A percentile compares a stretch with the other conserved stretches of the same genome.
These are phyloP conservation scores for Orchestia grillus DNA, from an alignment of 1,140 invertebrate species.

Conservation along the genomic window DNA sequence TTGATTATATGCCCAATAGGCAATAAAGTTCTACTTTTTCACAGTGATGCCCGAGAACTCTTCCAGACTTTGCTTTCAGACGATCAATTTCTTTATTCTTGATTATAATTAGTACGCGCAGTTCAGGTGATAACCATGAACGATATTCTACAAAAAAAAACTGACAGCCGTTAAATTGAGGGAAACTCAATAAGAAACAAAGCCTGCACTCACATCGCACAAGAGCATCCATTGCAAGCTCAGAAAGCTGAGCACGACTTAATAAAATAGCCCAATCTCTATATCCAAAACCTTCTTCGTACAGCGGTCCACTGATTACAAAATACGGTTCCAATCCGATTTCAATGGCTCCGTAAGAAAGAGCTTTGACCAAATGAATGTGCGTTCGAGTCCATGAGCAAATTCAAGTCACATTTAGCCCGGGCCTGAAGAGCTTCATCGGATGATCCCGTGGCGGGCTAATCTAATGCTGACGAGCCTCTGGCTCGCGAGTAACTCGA, in stretches of 20 bases:
- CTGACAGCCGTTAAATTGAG: background rate
- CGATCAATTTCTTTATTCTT: too few relatives aligned
- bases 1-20: background rate
- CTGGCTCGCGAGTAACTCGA: background rate
- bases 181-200: background rate
- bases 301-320: background rate
- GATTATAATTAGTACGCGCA: background rate
- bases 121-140: background rate
- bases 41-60: background rate
- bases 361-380: background rate
- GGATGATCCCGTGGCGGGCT: background rate
- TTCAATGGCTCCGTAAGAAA: background rate
- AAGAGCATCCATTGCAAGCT: background rate
- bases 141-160: background rate
- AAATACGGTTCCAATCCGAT: background rate
- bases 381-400: background rate
- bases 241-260: background rate
- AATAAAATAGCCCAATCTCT: background rate
- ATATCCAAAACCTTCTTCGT: background rate
- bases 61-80: background rate
- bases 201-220: background rate
- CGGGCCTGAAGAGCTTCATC: constrained; percentile 9
- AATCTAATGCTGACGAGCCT: constrained; percentile 39
- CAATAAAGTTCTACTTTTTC: background rate
- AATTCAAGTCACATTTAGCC: background rate